Evolutionary conservation across 1,140 invertebrate species (phyloP).

Genomic region (Bilobella aurantiaca): DNA sequence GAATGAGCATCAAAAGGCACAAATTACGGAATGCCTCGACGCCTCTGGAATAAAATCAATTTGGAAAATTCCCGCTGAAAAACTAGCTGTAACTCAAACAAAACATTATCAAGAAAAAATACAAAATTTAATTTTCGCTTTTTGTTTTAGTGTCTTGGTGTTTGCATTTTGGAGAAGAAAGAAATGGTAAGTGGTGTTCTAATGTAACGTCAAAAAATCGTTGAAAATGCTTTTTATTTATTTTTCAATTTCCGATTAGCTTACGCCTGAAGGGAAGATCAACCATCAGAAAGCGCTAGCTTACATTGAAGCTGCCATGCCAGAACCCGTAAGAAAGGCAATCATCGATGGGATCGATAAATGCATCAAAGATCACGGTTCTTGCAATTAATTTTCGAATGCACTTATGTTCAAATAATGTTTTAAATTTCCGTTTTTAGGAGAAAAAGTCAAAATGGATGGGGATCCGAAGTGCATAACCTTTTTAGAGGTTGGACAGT

Average conservation of each 20-base stretch:
- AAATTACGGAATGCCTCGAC: slow-evolving; percentile 27
- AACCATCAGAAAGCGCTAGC: slow-evolving; percentile 28
- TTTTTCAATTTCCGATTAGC: slow-evolving; percentile 11
- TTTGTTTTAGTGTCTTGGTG: slow-evolving; percentile 27
- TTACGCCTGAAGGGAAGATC: slow-evolving; percentile 31
- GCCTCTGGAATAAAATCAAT: slow-evolving; percentile 18
- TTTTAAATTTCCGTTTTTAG: too few species aligned
- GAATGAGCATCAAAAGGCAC: slow-evolving; percentile 19
- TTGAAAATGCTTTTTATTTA: too few species aligned
- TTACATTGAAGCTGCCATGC: slow-evolving; percentile 29
- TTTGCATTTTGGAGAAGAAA: slow-evolving; percentile 31
- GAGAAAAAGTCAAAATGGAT: slow-evolving; percentile 27
- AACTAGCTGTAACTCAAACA: slow-evolving; percentile 22
- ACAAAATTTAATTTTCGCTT: neutral
- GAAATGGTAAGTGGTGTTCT: slow-evolving; percentile 29
- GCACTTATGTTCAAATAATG: neutral
- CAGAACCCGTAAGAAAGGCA: slow-evolving; percentile 20
- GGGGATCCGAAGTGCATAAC: slow-evolving; percentile 24
- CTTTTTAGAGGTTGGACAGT: slow-evolving; percentile 30
- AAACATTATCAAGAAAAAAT: neutral
- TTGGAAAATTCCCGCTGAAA: slow-evolving; percentile 32
- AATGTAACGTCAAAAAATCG: too few species aligned
- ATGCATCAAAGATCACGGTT: slow-evolving; percentile 31
- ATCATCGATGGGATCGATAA: slow-evolving; percentile 29
- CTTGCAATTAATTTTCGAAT: neutral